Percentiles rank a stretch among this genome's conserved stretches.
These are phyloP conservation scores for Lepus americanus DNA, from an alignment of 2,113 vertebrate genomes.

Conservation along the genomic window DNA sequence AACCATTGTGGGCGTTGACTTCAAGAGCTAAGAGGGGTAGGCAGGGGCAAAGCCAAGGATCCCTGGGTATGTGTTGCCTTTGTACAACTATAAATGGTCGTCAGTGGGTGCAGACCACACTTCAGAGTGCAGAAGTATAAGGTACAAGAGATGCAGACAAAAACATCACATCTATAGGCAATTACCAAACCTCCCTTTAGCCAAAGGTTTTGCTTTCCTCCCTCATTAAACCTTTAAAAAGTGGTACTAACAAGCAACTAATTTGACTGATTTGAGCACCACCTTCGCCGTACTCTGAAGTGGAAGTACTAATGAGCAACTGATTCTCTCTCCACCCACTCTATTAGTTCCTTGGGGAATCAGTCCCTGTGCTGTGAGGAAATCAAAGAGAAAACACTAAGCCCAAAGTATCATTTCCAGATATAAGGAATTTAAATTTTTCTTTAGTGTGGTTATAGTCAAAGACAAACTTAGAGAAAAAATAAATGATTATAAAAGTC, in stretches of 20 bases:
- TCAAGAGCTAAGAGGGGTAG: background rate
- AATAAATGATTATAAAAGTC: constrained; percentile 34
- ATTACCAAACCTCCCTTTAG: constrained; percentile 12
- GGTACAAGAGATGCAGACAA: background rate
- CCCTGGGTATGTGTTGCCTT: background rate
- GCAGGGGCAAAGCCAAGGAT: background rate
- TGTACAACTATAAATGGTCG: background rate
- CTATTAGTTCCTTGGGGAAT: background rate
- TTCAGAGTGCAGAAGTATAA: background rate
- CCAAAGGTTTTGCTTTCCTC: constrained; percentile 16
- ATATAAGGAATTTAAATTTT: background rate
- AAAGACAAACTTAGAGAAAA: constrained; percentile 47
- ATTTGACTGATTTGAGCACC: constrained; percentile 19
- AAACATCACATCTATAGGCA: background rate
- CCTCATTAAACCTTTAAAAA: constrained; percentile 63
- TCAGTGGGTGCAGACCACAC: background rate
- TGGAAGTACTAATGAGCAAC: constrained; percentile 62
- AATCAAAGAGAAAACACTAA: constrained; percentile 26
- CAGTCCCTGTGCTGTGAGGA: background rate
- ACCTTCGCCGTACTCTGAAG: background rate
- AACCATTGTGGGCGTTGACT: background rate
- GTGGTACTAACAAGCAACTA: constrained; percentile 4
- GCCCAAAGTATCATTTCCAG: background rate
- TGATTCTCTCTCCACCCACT: constrained; percentile 48
- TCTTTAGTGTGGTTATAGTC: background rate